Percentiles rank a stretch among this genome's conserved stretches.
These are phyloP conservation scores for Leuciscus waleckii DNA, from an alignment of 2,797 vertebrate species.

Conservation along the genomic window DNA sequence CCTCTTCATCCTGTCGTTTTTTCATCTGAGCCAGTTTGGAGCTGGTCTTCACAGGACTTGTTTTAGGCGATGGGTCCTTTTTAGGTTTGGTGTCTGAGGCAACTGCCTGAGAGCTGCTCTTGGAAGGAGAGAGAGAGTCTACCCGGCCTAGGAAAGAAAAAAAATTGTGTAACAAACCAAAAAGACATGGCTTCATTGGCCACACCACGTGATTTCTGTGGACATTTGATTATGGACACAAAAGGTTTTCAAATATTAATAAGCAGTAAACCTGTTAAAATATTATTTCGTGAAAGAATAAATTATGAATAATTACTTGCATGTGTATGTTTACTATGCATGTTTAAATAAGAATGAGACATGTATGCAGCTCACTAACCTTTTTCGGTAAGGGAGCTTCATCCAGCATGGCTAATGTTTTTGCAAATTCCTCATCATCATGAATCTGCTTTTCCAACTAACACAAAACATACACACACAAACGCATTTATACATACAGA, in stretches of 20 bases:
- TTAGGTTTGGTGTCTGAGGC: conserved; percentile 60
- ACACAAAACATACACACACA: conserved; percentile 30
- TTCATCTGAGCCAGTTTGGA: conserved; percentile 87
- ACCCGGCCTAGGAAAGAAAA: conserved; percentile 71
- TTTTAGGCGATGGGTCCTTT: conserved; percentile 71
- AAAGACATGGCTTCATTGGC: neutral
- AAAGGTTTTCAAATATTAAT: neutral
- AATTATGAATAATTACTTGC: neutral
- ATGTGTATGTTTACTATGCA: neutral
- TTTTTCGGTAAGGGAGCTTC: conserved; percentile 87
- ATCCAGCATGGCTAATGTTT: conserved; percentile 91
- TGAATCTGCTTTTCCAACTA: conserved; percentile 93
- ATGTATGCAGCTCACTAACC: conserved; percentile 63
- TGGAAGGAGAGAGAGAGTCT: conserved; percentile 65
- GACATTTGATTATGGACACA: neutral
- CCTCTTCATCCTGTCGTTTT: conserved; percentile 76
- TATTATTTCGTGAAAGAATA: neutral
- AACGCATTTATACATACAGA: neutral
- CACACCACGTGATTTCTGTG: neutral
- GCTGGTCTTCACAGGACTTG: conserved; percentile 76
- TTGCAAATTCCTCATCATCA: conserved; percentile 94
- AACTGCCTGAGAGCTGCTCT: conserved; percentile 65
- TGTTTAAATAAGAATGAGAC: neutral
- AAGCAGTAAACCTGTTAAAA: neutral
- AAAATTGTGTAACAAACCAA: neutral